Percentiles rank a stretch among this genome's conserved stretches.
These are phyloP conservation scores for Erynnis tages DNA, from an alignment of 2,888 invertebrate species.

Conservation along the genomic window DNA sequence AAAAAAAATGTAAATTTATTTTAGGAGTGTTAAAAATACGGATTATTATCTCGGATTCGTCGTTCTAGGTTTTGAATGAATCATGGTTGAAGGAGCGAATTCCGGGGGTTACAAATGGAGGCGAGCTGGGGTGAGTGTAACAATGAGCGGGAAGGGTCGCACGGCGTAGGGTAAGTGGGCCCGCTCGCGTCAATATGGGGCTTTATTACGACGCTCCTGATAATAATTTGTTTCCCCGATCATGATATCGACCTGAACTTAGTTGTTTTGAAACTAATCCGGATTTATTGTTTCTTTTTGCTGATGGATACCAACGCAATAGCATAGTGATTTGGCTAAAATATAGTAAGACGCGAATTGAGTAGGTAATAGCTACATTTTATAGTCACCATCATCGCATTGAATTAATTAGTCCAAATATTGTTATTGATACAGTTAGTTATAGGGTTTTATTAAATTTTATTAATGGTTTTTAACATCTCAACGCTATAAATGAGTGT, in stretches of 20 bases:
- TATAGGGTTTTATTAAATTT: too few relatives aligned
- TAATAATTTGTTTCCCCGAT: constrained; percentile 68
- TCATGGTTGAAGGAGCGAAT: constrained; percentile 78
- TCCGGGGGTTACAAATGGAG: constrained; percentile 78
- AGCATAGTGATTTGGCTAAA: too few relatives aligned
- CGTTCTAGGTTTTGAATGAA: constrained; percentile 67
- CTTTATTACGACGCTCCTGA: constrained; percentile 71
- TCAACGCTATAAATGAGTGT: too few relatives aligned
- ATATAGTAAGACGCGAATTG: too few relatives aligned
- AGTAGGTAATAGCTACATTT: too few relatives aligned
- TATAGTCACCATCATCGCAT: too few relatives aligned
- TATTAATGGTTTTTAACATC: too few relatives aligned
- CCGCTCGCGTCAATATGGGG: constrained; percentile 76
- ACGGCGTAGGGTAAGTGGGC: constrained; percentile 75
- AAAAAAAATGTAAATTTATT: too few relatives aligned
- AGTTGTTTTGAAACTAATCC: constrained; percentile 27
- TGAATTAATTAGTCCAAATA: too few relatives aligned
- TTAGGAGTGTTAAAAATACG: too few relatives aligned
- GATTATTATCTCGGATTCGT: constrained; percentile 59
- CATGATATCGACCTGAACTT: constrained; percentile 22
- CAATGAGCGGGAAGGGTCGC: constrained; percentile 77
- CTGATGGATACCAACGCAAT: too few relatives aligned
- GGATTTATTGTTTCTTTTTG: constrained; percentile 29
- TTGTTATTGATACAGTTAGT: too few relatives aligned
- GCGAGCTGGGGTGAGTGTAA: constrained; percentile 78